These are phyloP conservation scores for Calypte anna DNA, from an alignment of 2,113 vertebrate genomes.

Conservation along the genomic window DNA sequence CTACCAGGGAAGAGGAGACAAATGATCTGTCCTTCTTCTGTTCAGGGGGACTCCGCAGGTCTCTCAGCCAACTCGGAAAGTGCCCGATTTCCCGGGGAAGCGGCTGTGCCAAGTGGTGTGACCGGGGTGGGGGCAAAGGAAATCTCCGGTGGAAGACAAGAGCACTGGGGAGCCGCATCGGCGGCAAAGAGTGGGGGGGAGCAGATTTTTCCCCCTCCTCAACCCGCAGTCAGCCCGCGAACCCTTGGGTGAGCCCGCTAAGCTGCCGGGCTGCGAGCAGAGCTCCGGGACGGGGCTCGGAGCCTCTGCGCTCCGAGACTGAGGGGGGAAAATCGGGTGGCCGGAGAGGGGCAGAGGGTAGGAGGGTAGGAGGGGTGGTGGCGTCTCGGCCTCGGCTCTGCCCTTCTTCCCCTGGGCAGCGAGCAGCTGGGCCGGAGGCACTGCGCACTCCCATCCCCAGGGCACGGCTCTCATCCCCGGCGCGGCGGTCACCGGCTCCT, in stretches of 20 bases:
- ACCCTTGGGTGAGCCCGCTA: background rate
- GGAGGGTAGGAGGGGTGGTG: background rate
- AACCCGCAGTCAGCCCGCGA: background rate
- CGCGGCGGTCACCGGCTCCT: background rate
- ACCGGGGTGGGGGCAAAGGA: background rate
- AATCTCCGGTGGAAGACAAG: background rate
- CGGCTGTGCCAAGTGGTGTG: background rate
- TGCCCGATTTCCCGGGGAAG: accelerated
- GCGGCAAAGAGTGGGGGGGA: background rate
- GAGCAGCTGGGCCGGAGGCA: background rate
- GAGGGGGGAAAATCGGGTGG: background rate
- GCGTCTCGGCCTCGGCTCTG: background rate
- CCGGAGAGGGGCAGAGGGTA: background rate
- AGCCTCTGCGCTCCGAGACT: background rate
- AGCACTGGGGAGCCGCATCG: background rate
- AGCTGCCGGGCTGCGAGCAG: background rate
- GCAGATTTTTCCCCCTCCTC: accelerated
- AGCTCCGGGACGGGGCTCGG: background rate
- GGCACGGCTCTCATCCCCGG: background rate
- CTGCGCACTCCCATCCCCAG: background rate
- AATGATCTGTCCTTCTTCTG: background rate
- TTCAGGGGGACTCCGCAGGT: background rate
- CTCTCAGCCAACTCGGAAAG: background rate
- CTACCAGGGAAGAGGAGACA: background rate
- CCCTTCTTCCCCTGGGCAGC: background rate